Evolutionary conservation across 2,113 vertebrate species (phyloP), one percentile per base, ranked within the genome.

Genomic region (Arvicanthis niloticus): DNA sequence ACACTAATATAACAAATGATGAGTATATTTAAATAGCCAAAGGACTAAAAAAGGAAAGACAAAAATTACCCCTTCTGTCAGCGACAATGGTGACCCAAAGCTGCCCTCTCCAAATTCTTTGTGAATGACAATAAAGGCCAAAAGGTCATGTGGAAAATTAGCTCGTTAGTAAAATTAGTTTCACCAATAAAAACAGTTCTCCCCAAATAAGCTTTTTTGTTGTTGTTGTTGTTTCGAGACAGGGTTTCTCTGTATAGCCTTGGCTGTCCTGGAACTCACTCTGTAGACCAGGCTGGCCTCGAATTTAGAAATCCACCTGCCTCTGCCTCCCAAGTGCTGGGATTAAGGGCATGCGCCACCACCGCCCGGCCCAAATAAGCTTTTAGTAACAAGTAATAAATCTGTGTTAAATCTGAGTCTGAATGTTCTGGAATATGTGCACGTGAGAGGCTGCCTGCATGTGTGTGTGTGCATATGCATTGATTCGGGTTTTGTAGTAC

Each of bases 101-200:
- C 73, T 75, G 22, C 42, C 19, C 40, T 26, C 22, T 75, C 22
- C 73, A 75, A 45, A 13, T 75, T 75, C 73, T 21, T 75, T 75
- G n/a, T n/a, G 21, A 31, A 56, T 15, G 42, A 73, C 34, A 56
- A 68, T 68, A 84, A 82, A 34, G 17, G 21, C 22, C 58, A 26
- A 48, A 93, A 88, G 86, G 65, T 26, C 45, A 75, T 45, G 22
- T 92, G 19, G 40, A 42, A 95, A 90, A 75, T 77, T 40, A 87
- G 42, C 53, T 89, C 60, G 82, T 91, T 76, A 89, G 78, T 42
- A 73, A 95, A 93, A 88, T 70, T 56, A 90, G 42, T 62, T 90
- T 96, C 15, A 42, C 86, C 80, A 77, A 73, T 16, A 62, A 82
- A 93, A 89, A 89, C n/a, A 81, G 42, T 86, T 91, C 29, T 67